Conservation (phyloP, 2,888 invertebrate genomes). For the Orchesellides sinensis region DNA sequence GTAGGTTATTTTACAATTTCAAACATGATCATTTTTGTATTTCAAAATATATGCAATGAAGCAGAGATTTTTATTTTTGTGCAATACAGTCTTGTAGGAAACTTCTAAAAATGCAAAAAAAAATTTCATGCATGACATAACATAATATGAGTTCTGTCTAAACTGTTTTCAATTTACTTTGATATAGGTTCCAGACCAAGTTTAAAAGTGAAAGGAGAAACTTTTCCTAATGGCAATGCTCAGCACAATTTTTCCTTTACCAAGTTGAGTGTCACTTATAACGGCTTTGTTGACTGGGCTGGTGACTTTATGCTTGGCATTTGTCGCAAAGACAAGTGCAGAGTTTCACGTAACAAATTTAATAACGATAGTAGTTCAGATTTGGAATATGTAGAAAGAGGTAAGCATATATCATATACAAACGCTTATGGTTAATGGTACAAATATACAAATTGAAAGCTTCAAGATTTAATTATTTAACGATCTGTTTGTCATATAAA, state of each 20-base stretch:
- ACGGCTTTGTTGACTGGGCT: constrained; percentile 65
- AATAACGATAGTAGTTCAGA: background rate
- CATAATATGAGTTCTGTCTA: no score
- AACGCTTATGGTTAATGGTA: no score
- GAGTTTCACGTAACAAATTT: background rate
- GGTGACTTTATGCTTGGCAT: constrained; percentile 52
- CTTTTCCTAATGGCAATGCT: constrained; percentile 26
- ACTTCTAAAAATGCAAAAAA: constrained; percentile 1
- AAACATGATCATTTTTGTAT: no score
- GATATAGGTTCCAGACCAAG: constrained; percentile 42
- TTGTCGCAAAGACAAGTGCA: constrained; percentile 30
- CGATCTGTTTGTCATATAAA: no score
- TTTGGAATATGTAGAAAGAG: constrained; percentile 37
- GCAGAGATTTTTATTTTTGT: background rate
- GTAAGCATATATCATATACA: background rate
- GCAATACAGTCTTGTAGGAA: background rate
- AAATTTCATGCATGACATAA: no score
- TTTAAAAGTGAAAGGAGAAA: constrained; percentile 41
- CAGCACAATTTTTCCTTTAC: constrained; percentile 24
- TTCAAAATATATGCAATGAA: background rate
- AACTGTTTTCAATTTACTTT: background rate
- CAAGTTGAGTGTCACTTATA: constrained; percentile 60
- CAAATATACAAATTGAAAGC: no score
- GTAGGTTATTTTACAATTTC: constrained; percentile 27
- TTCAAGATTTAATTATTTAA: no score